A percentile compares a stretch with the other conserved stretches of the same genome.
Evolutionary conservation across 2,797 vertebrate genomes (phyloP).

Genomic region (Pseudomugil gertrudae): DNA sequence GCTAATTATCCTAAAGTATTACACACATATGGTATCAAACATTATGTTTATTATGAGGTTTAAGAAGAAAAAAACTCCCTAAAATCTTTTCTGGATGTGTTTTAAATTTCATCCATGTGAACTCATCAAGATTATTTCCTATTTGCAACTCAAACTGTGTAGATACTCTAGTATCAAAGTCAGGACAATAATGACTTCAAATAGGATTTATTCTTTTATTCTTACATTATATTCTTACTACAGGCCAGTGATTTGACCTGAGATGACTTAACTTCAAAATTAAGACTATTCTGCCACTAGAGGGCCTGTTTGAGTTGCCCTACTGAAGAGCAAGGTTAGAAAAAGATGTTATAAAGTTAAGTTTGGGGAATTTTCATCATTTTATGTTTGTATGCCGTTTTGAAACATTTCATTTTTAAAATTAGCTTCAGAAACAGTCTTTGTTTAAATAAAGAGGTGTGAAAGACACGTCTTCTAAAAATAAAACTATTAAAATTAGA

Average conservation of each 20-base stretch:
- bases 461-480: not conserved
- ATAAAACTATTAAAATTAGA: not conserved
- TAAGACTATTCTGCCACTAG: conserved; percentile 21
- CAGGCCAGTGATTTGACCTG: not conserved
- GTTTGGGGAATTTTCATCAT: not conserved
- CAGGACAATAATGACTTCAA: not conserved
- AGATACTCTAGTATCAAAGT: not conserved
- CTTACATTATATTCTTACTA: not conserved
- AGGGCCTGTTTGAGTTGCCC: conserved; percentile 4
- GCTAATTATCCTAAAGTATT: too few species aligned
- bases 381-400: not conserved
- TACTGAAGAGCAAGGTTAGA: not conserved
- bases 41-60: not conserved
- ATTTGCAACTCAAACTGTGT: not conserved
- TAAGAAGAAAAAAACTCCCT: not conserved
- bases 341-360: not conserved
- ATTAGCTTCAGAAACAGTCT: not conserved
- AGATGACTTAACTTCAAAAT: not conserved
- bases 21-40: not conserved
- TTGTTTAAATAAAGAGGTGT: not conserved
- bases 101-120: not conserved
- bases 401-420: too few species aligned
- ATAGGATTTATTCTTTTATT: not conserved
- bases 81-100: not conserved
- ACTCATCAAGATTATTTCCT: not conserved